Evolutionary conservation across 2,888 invertebrate genomes (phyloP).

Genomic region (Neoscelio sp.): DNA sequence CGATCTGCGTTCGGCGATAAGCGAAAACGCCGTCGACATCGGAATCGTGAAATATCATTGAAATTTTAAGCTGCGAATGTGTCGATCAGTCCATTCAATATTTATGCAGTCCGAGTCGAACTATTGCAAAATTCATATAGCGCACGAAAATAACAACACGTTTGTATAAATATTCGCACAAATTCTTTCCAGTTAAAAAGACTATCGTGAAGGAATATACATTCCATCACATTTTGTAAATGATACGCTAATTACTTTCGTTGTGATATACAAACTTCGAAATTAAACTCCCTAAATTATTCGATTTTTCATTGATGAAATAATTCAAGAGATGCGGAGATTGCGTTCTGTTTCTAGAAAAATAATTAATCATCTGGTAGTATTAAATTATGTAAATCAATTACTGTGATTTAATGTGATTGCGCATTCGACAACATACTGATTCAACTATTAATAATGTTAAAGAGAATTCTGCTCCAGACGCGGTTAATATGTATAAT

Average conservation of each 20-base stretch:
- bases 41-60: not conserved
- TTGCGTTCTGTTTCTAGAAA: slow-evolving; percentile 9
- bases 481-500: slow-evolving; percentile 34
- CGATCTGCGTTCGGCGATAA: slow-evolving; percentile 20
- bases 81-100: not conserved
- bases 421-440: slow-evolving; percentile 17
- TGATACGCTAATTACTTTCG: no score
- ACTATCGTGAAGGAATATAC: no score
- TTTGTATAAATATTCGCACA: no score
- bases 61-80: slow-evolving; percentile 4
- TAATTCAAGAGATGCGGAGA: slow-evolving; percentile 4
- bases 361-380: slow-evolving; percentile 4
- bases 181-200: no score
- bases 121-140: not conserved
- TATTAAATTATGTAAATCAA: slow-evolving; percentile 35
- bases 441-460: slow-evolving; percentile 26
- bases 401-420: slow-evolving; percentile 18
- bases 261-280: no score
- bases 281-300: not conserved
- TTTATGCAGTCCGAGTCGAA: not conserved
- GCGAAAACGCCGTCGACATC: slow-evolving; percentile 5
- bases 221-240: no score
- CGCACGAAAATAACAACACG: no score
- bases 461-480: slow-evolving; percentile 12
- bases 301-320: not conserved